These are phyloP conservation scores for Syngnathus acus DNA, from an alignment of 2,797 vertebrate genomes.

Conservation along the genomic window DNA sequence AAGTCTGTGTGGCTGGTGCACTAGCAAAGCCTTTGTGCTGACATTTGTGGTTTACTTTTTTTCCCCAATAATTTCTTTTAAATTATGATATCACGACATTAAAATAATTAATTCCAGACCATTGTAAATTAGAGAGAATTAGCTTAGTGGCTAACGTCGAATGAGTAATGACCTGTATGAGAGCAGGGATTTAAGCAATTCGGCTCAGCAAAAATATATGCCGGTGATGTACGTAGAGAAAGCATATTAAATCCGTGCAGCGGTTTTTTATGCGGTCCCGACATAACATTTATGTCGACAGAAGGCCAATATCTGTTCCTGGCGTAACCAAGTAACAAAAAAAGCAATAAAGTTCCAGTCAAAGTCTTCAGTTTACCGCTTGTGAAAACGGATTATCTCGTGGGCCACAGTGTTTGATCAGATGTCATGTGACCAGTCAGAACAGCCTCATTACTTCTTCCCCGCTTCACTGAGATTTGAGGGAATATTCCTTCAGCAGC, in stretches of 20 bases:
- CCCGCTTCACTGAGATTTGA: neutral
- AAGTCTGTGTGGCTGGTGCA: too few relatives aligned
- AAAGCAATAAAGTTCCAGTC: neutral
- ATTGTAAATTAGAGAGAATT: too few relatives aligned
- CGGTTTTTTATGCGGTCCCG: neutral
- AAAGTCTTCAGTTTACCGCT: neutral
- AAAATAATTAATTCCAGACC: too few relatives aligned
- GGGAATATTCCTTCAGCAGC: neutral
- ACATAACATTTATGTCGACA: neutral
- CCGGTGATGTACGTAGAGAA: neutral
- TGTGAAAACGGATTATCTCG: slow-evolving; percentile 19
- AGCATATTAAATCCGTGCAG: neutral
- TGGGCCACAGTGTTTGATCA: slow-evolving; percentile 20
- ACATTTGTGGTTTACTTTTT: too few relatives aligned
- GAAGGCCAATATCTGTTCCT: neutral
- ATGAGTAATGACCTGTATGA: neutral
- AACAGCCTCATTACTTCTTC: slow-evolving; percentile 13
- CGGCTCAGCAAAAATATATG: neutral
- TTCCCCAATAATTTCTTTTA: too few relatives aligned
- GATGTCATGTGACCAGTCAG: slow-evolving; percentile 33
- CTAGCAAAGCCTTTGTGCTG: too few relatives aligned
- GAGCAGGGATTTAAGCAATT: neutral
- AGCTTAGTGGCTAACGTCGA: neutral
- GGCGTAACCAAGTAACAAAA: slow-evolving; percentile 2
- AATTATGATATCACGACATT: too few relatives aligned